phyloP scores from a whole-genome alignment of 2,113 vertebrate species.

The Heterotilapia buettikoferi region DNA sequence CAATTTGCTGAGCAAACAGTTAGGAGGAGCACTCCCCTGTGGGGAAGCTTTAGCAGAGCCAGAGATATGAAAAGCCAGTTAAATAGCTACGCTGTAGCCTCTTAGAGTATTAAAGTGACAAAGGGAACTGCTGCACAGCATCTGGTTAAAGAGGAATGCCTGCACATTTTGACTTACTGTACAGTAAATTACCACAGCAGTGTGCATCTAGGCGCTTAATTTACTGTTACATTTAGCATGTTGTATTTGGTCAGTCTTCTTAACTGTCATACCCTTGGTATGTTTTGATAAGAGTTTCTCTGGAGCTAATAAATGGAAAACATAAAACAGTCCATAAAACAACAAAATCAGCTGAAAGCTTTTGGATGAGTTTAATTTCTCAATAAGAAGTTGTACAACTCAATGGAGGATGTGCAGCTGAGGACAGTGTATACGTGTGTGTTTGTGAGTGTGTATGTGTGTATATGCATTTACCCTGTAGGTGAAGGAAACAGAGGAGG shows the following conservation, averaged over 20 bases:
- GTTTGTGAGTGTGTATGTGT: fast-evolving
- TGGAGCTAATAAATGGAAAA: slow-evolving; percentile 3
- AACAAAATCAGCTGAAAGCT: slow-evolving; percentile 10
- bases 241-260: background rate
- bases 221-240: background rate
- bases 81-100: slow-evolving; percentile 46
- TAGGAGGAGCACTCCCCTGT: slow-evolving; percentile 46
- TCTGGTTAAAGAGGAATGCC: slow-evolving; percentile 22
- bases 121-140: background rate
- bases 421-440: background rate
- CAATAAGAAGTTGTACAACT: background rate
- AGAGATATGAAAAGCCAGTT: slow-evolving; percentile 58
- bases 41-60: slow-evolving; percentile 45
- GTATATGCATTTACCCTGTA: slow-evolving; percentile 63
- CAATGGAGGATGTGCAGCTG: background rate
- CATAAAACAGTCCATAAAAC: background rate
- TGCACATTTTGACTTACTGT: background rate
- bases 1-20: slow-evolving; percentile 65
- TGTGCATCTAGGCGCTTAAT: background rate
- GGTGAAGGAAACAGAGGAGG: slow-evolving; percentile 58
- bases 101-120: slow-evolving; percentile 43
- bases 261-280: background rate
- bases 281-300: slow-evolving; percentile 6
- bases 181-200: background rate
- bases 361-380: background rate